phyloP scores from a whole-genome alignment of 2,113 vertebrate genomes.

The Aspidoscelis tigris region DNA sequence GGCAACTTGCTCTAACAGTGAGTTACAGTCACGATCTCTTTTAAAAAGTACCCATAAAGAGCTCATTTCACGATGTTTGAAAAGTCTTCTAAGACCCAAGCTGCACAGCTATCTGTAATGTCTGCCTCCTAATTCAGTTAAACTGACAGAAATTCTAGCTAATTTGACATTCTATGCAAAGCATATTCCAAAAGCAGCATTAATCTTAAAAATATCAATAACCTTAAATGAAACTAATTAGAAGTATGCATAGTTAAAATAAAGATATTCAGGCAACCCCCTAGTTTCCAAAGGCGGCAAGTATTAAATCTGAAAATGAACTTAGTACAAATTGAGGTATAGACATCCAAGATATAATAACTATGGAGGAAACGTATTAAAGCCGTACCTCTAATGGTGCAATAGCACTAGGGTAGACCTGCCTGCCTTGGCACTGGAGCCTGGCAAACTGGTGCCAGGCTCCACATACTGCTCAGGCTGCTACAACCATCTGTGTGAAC shows the following conservation, averaged over 20 bases:
- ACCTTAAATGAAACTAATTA: slow-evolving; percentile 22
- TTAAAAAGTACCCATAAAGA: not conserved
- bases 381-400: not conserved
- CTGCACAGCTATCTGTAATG: slow-evolving; percentile 6
- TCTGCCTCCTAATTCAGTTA: slow-evolving; percentile 3
- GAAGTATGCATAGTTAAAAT: slow-evolving; percentile 10
- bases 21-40: no score
- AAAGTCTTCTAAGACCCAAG: not conserved
- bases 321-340: slow-evolving; percentile 43
- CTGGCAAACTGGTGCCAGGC: no score
- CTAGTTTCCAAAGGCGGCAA: slow-evolving; percentile 41
- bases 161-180: not conserved
- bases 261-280: slow-evolving; percentile 38
- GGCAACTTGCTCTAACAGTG: no score
- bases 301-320: slow-evolving; percentile 51
- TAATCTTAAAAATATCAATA: not conserved
- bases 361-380: slow-evolving; percentile 32
- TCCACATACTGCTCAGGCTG: no score
- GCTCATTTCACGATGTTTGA: not conserved
- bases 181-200: slow-evolving; percentile 15
- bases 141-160: slow-evolving; percentile 43
- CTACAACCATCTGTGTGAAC: no score
- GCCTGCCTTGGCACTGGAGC: no score
- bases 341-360: slow-evolving; percentile 32
- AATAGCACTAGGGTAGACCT: no score